phyloP scores from a whole-genome alignment of 1,140 invertebrate species.

The Oryctes rhinoceros region DNA sequence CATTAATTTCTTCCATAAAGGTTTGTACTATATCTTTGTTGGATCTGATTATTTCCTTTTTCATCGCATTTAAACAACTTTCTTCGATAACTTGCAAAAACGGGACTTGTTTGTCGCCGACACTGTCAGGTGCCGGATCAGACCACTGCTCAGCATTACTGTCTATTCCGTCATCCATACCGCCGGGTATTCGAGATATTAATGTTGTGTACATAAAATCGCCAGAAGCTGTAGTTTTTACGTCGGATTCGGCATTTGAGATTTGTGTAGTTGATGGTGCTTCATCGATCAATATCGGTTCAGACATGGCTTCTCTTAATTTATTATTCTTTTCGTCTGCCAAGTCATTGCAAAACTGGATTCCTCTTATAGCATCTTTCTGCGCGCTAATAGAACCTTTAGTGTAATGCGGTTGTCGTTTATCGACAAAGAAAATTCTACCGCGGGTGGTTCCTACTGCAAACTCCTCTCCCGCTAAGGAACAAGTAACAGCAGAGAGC shows the following conservation, averaged over 20 bases:
- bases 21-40: slow-evolving; percentile 35
- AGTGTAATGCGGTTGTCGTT: slow-evolving; percentile 43
- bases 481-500: slow-evolving; percentile 49
- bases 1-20: slow-evolving; percentile 40
- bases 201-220: not conserved
- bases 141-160: not conserved
- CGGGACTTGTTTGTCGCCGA: slow-evolving; percentile 24
- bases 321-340: not conserved
- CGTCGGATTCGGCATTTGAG: slow-evolving; percentile 23
- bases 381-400: slow-evolving; percentile 41
- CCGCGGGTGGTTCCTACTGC: slow-evolving; percentile 49
- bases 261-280: not conserved
- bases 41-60: slow-evolving; percentile 29
- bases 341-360: slow-evolving; percentile 39
- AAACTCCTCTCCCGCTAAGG: slow-evolving; percentile 48
- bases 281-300: slow-evolving; percentile 29
- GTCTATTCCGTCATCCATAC: slow-evolving; percentile 15
- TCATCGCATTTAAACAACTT: not conserved
- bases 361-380: slow-evolving; percentile 41
- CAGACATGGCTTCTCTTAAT: not conserved
- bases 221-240: not conserved
- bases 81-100: slow-evolving; percentile 33
- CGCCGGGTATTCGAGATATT: not conserved
- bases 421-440: slow-evolving; percentile 52
- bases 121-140: not conserved